Evolutionary conservation across 1,140 invertebrate species (phyloP).

Genomic region (Heterodera schachtii): DNA sequence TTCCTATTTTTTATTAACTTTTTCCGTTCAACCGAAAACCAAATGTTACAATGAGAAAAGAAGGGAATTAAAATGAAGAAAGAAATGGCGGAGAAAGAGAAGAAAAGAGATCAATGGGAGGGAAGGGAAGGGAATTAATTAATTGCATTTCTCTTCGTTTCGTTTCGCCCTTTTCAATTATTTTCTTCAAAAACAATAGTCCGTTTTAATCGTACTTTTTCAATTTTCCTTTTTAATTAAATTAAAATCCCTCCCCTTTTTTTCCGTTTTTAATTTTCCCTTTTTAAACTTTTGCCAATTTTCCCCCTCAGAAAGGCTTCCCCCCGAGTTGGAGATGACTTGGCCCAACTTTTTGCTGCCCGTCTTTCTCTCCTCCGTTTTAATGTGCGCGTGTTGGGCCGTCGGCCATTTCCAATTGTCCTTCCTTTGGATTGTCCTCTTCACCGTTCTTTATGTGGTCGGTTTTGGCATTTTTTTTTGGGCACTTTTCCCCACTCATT

Average conservation of each 20-base stretch:
- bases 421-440: constrained; percentile 56
- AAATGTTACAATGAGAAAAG: neutral
- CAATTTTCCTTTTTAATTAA: neutral
- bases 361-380: constrained; percentile 29
- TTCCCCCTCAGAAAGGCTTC: neutral
- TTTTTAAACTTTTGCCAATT: constrained; percentile 6
- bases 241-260: neutral
- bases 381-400: constrained; percentile 52
- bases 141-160: no score
- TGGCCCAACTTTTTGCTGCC: constrained; percentile 32
- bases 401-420: constrained; percentile 54
- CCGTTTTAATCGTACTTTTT: neutral
- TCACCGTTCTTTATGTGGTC: constrained; percentile 48
- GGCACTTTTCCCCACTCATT: no score
- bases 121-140: neutral
- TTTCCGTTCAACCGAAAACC: neutral
- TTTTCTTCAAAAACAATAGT: neutral
- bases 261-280: constrained; percentile 8
- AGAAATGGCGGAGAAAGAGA: no score
- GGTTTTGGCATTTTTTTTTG: neutral
- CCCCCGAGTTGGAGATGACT: constrained; percentile 14
- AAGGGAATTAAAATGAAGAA: no score
- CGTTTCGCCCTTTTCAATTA: neutral
- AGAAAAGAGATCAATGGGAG: neutral
- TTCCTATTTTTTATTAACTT: neutral